These are phyloP conservation scores for Machaerirhynchus nigripectus DNA, from an alignment of 2,113 vertebrate species.

Conservation along the genomic window DNA sequence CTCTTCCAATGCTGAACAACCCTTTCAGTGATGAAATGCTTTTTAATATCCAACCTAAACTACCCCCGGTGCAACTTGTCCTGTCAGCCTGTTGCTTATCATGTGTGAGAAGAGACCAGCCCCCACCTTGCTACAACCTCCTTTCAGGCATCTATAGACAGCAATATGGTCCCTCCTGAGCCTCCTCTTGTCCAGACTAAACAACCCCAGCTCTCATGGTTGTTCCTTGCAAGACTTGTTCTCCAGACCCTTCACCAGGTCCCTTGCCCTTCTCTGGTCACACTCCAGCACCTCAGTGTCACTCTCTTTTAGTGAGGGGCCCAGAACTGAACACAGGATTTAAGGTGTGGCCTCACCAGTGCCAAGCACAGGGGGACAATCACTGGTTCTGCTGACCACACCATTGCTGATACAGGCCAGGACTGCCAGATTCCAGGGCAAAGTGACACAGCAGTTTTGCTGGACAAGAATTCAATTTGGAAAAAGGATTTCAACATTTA, in stretches of 20 bases:
- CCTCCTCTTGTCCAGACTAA: neutral
- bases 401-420: neutral
- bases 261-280: neutral
- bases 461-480: neutral
- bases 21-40: neutral
- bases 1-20: neutral
- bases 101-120: neutral
- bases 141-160: neutral
- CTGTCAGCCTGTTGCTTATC: neutral
- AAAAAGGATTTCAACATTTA: neutral
- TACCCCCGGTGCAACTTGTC: neutral
- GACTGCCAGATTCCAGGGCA: neutral
- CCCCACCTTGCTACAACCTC: fast-evolving
- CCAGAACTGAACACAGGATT: neutral
- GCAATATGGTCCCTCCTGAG: neutral
- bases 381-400: neutral
- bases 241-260: neutral
- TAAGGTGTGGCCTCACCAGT: neutral
- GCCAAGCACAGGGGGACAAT: fast-evolving
- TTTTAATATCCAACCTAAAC: neutral
- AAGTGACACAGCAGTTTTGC: neutral
- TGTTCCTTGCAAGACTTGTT: neutral
- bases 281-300: neutral
- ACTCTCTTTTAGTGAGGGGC: neutral
- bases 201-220: neutral